These are phyloP conservation scores for Agrotis puta DNA, from an alignment of 2,888 invertebrate genomes.

Conservation along the genomic window DNA sequence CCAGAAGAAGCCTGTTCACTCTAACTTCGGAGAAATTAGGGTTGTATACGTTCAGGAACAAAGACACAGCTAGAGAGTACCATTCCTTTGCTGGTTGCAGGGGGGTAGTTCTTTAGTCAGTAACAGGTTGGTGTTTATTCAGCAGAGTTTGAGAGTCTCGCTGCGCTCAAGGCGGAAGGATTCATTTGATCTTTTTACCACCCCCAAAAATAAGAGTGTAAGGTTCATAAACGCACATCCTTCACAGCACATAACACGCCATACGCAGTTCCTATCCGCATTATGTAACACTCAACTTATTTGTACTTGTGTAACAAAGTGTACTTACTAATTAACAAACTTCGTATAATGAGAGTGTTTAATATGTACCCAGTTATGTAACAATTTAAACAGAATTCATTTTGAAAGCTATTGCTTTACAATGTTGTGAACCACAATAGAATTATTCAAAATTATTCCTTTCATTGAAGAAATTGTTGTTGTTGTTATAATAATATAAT, in stretches of 20 bases:
- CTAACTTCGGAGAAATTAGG: too few species aligned
- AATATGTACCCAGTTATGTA: slow-evolving; percentile 17
- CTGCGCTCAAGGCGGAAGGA: too few species aligned
- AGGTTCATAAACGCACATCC: not conserved
- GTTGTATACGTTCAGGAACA: too few species aligned
- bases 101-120: too few species aligned
- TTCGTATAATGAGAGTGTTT: slow-evolving; percentile 12
- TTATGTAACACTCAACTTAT: slow-evolving; percentile 17
- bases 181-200: too few species aligned
- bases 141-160: too few species aligned
- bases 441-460: slow-evolving; percentile 13
- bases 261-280: not conserved
- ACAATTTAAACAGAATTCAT: slow-evolving; percentile 33
- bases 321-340: slow-evolving; percentile 23
- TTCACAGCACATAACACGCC: not conserved
- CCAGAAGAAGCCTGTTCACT: too few species aligned
- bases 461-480: slow-evolving; percentile 14
- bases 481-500: slow-evolving; percentile 4
- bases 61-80: too few species aligned
- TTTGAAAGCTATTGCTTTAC: slow-evolving; percentile 22
- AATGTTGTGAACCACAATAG: slow-evolving; percentile 29
- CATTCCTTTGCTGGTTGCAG: too few species aligned
- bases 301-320: slow-evolving; percentile 26
- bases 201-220: not conserved
- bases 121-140: too few species aligned